These are phyloP conservation scores for Corythoichthys intestinalis DNA, from an alignment of 2,113 vertebrate genomes.

Conservation along the genomic window DNA sequence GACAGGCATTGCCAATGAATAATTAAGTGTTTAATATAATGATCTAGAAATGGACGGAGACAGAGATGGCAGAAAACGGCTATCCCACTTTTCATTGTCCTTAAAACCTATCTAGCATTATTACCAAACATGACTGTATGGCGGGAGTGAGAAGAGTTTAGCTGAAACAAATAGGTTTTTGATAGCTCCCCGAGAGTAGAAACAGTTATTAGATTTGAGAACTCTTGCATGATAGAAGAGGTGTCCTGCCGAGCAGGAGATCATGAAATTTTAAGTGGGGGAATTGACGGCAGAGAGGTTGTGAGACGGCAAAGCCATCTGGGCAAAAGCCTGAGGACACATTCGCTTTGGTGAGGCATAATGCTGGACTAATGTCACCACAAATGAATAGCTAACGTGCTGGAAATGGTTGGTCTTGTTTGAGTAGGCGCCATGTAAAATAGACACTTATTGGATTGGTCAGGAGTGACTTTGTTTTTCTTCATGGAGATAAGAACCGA, in stretches of 20 bases:
- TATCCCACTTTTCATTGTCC: slow-evolving; percentile 84
- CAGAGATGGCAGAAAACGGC: slow-evolving; percentile 80
- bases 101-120: slow-evolving; percentile 78
- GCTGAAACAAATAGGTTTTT: slow-evolving; percentile 80
- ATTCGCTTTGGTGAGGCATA: slow-evolving; percentile 72
- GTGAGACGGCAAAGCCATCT: slow-evolving; percentile 59
- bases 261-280: slow-evolving; percentile 90
- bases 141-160: slow-evolving; percentile 55
- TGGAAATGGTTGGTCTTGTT: slow-evolving; percentile 62
- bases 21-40: slow-evolving; percentile 97
- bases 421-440: slow-evolving; percentile 25
- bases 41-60: slow-evolving; percentile 64
- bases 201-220: slow-evolving; percentile 79
- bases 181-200: slow-evolving; percentile 72
- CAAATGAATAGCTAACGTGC: slow-evolving; percentile 83
- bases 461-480: slow-evolving; percentile 16
- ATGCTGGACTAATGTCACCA: slow-evolving; percentile 73
- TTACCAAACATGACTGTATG: slow-evolving; percentile 68
- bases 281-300: slow-evolving; percentile 80
- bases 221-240: slow-evolving; percentile 78
- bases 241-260: slow-evolving; percentile 80
- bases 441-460: slow-evolving; percentile 8
- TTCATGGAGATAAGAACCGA: slow-evolving; percentile 18
- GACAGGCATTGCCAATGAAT: slow-evolving; percentile 92
- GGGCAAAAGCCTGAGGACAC: slow-evolving; percentile 72